Evolutionary conservation across 1,140 invertebrate genomes (phyloP).

Genomic region (Leptoteleia sp.): DNA sequence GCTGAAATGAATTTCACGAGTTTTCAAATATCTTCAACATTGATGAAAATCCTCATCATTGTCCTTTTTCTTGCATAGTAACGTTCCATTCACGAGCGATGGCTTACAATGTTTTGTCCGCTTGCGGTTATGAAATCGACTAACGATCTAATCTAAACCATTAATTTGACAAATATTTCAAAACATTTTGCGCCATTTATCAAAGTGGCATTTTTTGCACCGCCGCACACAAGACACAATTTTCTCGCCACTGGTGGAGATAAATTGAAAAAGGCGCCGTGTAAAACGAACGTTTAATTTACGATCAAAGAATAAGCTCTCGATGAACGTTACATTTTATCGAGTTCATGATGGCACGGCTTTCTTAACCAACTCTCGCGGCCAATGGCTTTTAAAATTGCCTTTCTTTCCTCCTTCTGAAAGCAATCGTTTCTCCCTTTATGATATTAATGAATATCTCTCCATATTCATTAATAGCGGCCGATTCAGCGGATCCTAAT

Average conservation of each 20-base stretch:
- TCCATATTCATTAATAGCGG: conserved; percentile 11
- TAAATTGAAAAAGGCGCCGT: conserved; percentile 20
- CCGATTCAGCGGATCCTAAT: background rate
- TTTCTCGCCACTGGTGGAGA: conserved; percentile 8
- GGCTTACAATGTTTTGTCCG: background rate
- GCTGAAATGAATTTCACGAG: too few species aligned
- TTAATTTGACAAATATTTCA: conserved; percentile 29
- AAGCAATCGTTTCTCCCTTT: conserved; percentile 16
- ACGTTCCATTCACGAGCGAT: background rate
- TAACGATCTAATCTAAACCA: conserved; percentile 3
- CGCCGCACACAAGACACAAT: background rate
- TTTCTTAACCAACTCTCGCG: conserved; percentile 23
- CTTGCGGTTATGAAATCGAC: background rate
- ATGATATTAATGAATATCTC: conserved; percentile 7
- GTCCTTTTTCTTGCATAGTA: too few species aligned
- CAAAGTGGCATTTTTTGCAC: conserved; percentile 7
- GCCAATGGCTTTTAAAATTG: conserved; percentile 17
- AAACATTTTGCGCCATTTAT: conserved; percentile 18
- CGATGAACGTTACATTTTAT: conserved; percentile 33
- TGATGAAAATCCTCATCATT: too few species aligned
- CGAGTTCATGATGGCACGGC: conserved; percentile 25
- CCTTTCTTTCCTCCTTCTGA: background rate
- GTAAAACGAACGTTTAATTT: conserved; percentile 31
- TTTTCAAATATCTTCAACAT: too few species aligned
- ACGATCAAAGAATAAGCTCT: conserved; percentile 39